Conservation (phyloP, 2,888 invertebrate species). For the Archaeoteleia sp. region DNA sequence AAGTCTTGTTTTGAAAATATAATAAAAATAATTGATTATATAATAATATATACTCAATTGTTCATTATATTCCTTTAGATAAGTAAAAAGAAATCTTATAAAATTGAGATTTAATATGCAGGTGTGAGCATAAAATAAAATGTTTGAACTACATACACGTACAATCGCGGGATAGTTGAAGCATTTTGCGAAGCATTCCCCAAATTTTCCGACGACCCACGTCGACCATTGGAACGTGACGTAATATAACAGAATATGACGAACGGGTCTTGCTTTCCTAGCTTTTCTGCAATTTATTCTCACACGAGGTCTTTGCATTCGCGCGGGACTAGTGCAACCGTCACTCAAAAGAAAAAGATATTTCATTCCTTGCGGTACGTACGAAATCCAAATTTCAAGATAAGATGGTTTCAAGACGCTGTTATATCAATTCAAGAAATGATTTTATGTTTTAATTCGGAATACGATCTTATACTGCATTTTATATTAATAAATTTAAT, state of each 20-base stretch:
- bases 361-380: background rate
- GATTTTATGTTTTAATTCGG: too few relatives aligned
- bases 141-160: background rate
- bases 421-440: too few relatives aligned
- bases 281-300: conserved; percentile 11
- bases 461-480: too few relatives aligned
- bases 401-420: background rate
- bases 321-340: background rate
- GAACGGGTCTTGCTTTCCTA: conserved; percentile 14
- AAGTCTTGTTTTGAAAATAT: too few relatives aligned
- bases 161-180: conserved; percentile 3
- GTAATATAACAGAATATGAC: conserved; percentile 14
- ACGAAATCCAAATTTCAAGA: background rate
- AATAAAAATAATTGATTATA: too few relatives aligned
- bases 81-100: background rate
- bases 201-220: conserved; percentile 49
- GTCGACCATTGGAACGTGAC: conserved; percentile 12
- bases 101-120: background rate
- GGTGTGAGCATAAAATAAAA: background rate
- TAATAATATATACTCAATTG: too few relatives aligned
- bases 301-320: background rate
- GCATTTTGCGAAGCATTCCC: conserved; percentile 45
- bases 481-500: too few relatives aligned
- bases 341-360: background rate
- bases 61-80: too few relatives aligned